phyloP scores from a whole-genome alignment of 2,888 invertebrate genomes.

The Gnatocerus cornutus region DNA sequence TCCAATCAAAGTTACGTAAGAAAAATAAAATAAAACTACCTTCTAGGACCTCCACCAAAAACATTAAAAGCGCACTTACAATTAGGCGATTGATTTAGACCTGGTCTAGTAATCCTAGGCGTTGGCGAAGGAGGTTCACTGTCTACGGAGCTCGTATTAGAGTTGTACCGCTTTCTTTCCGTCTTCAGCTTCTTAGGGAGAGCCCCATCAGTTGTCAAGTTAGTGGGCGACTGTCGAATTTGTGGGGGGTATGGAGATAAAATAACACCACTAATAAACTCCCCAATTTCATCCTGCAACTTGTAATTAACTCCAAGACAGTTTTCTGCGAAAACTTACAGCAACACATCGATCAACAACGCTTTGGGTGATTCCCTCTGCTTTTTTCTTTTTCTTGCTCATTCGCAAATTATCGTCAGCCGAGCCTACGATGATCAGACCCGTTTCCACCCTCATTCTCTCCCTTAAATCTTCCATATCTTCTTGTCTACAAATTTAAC shows the following conservation, averaged over 20 bases:
- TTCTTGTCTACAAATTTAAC: conserved; percentile 74
- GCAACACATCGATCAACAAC: conserved; percentile 86
- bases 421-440: conserved; percentile 84
- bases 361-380: conserved; percentile 85
- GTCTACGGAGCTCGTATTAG: conserved; percentile 71
- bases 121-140: conserved; percentile 73
- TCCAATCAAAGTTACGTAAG: too few species aligned
- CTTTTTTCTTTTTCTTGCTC: conserved; percentile 79
- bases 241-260: conserved; percentile 76
- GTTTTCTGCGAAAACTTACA: conserved; percentile 67
- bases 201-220: conserved; percentile 61
- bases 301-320: conserved; percentile 12
- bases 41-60: conserved; percentile 35
- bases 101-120: conserved; percentile 69
- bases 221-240: conserved; percentile 68
- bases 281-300: conserved; percentile 78
- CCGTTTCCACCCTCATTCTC: conserved; percentile 84
- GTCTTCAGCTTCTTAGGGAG: conserved; percentile 58
- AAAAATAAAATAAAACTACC: conserved; percentile 4
- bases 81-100: conserved; percentile 56
- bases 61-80: conserved; percentile 50
- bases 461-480: conserved; percentile 86
- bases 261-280: conserved; percentile 77
- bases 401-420: conserved; percentile 85
- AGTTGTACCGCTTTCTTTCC: conserved; percentile 73